Percentiles rank a stretch among this genome's conserved stretches.
These are phyloP conservation scores for Mythimna lalbum DNA, from an alignment of 2,888 invertebrate genomes.

Conservation along the genomic window DNA sequence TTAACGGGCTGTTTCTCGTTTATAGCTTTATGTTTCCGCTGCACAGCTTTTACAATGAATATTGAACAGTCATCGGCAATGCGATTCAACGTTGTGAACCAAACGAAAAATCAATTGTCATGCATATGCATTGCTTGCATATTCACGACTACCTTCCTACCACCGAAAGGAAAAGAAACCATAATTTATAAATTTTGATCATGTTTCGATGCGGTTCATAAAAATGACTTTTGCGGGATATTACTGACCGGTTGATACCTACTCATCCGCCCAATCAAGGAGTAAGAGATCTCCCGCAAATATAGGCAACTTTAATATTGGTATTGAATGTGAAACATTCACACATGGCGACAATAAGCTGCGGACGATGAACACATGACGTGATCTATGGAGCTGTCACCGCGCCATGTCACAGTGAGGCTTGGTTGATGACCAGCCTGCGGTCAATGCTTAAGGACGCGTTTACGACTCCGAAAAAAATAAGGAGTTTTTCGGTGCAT, in stretches of 20 bases:
- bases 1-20: conserved; percentile 30
- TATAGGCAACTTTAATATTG: neutral
- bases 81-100: conserved; percentile 18
- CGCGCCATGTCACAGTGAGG: neutral
- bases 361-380: conserved; percentile 42
- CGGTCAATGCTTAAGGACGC: neutral
- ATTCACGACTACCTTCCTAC: conserved; percentile 10
- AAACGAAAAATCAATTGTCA: conserved; percentile 29
- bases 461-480: no score
- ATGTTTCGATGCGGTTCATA: conserved; percentile 1
- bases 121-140: conserved; percentile 38
- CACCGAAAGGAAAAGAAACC: conserved; percentile 1
- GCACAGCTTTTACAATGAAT: conserved; percentile 47
- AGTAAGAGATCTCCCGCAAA: neutral
- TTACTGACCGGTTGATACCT: neutral
- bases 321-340: conserved; percentile 4
- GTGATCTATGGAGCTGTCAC: conserved; percentile 13
- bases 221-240: neutral
- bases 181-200: neutral
- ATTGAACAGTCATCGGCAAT: conserved; percentile 37
- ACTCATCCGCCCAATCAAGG: neutral
- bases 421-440: neutral
- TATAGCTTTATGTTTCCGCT: conserved; percentile 54
- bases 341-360: conserved; percentile 30
- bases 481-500: no score